Conservation (phyloP, 2,888 invertebrate species). For the Agrochola lota region DNA sequence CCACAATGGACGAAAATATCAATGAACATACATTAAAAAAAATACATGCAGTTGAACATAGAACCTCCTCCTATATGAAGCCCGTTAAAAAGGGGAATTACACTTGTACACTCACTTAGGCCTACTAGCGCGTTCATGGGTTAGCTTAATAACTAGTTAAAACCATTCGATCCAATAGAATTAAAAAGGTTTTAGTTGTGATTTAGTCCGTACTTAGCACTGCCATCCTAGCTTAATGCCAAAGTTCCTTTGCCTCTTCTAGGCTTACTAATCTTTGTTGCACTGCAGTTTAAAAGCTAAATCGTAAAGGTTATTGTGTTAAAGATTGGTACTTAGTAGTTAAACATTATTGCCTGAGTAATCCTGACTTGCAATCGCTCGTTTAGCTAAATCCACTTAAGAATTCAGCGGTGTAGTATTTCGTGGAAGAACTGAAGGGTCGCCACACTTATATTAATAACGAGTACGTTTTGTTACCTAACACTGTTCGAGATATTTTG, state of each 20-base stretch:
- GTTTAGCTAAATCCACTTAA: slow-evolving; percentile 75
- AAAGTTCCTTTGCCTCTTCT: slow-evolving; percentile 37
- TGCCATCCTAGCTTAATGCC: slow-evolving; percentile 26
- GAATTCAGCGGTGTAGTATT: slow-evolving; percentile 75
- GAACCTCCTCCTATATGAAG: too few relatives aligned
- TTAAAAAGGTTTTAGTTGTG: slow-evolving; percentile 5
- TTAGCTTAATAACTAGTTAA: too few relatives aligned
- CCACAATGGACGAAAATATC: too few relatives aligned
- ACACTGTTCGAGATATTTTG: slow-evolving; percentile 60
- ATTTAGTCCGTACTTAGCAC: slow-evolving; percentile 7
- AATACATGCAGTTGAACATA: too few relatives aligned
- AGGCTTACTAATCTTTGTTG: slow-evolving; percentile 16
- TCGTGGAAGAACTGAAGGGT: slow-evolving; percentile 75
- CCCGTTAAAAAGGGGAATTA: neutral
- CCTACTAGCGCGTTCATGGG: too few relatives aligned
- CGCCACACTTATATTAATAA: slow-evolving; percentile 72
- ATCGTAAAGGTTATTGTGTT: slow-evolving; percentile 51
- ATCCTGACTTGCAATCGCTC: slow-evolving; percentile 67
- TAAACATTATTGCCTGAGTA: slow-evolving; percentile 51
- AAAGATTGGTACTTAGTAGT: slow-evolving; percentile 36
- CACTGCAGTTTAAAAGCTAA: slow-evolving; percentile 24
- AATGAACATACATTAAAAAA: too few relatives aligned
- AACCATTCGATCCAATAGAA: slow-evolving; percentile 17
- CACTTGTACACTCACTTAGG: neutral
- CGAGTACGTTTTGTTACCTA: slow-evolving; percentile 46